These are phyloP conservation scores for Anastatus disparis DNA, from an alignment of 1,140 invertebrate species.

Conservation along the genomic window DNA sequence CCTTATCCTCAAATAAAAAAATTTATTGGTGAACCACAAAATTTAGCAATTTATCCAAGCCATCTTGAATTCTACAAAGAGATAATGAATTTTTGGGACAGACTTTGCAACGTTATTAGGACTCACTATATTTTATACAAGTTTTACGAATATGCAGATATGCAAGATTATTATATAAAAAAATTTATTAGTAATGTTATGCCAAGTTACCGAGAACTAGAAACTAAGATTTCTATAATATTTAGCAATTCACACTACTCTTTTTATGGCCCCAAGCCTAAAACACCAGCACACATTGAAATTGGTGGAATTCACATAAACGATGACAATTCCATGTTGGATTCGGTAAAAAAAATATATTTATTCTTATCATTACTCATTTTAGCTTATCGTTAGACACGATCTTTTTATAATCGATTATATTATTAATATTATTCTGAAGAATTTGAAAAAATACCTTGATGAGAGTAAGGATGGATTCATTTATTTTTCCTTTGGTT, in stretches of 20 bases:
- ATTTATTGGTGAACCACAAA: too few relatives aligned
- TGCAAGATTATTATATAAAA: conserved; percentile 52
- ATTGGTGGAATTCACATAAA: conserved; percentile 72
- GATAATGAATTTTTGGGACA: conserved; percentile 70
- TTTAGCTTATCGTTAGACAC: too few relatives aligned
- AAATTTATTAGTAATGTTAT: conserved; percentile 61
- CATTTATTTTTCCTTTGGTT: conserved; percentile 78
- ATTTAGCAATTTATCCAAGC: too few relatives aligned
- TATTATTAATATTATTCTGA: conserved; percentile 55
- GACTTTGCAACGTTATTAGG: conserved; percentile 66
- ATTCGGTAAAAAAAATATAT: conserved; percentile 48
- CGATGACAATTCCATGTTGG: conserved; percentile 47
- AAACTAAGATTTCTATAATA: conserved; percentile 66
- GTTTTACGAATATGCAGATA: conserved; percentile 45
- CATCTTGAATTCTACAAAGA: too few relatives aligned
- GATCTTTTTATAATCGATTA: too few relatives aligned
- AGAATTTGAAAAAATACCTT: conserved; percentile 73
- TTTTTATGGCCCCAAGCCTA: conserved; percentile 64
- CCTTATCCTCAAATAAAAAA: too few relatives aligned
- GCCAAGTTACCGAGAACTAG: conserved; percentile 58
- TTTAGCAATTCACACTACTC: conserved; percentile 70
- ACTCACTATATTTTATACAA: conserved; percentile 33
- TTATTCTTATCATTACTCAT: too few relatives aligned
- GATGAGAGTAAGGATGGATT: conserved; percentile 75
- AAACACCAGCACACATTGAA: conserved; percentile 67